Base-by-base conservation (phyloP, 2,113 vertebrate species). In the Probosciger aterrimus region DNA sequence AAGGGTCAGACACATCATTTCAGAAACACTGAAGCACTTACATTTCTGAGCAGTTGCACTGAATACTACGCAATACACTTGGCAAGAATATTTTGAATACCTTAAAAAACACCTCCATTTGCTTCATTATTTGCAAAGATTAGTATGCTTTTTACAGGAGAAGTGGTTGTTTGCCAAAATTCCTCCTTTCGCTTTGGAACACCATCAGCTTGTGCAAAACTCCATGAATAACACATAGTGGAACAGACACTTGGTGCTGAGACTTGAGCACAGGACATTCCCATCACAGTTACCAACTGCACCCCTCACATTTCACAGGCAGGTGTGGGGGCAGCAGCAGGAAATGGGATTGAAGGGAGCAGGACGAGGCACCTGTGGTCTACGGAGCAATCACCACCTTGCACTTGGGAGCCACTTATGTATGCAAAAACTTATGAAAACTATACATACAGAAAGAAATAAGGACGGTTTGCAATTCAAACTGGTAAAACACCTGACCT, bases 261-360 rank as follows among this genome's bases (percentile, higher is more conserved):
- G 18, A 24, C 24, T 22, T 22, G 30, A 82, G 35, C 28, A 70
- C 0, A 0, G 87, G 41, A 30, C 43, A 55, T 43, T 63, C 60
- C 63, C 25, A 59, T 2, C 35, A 31, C 15, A 79, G 67, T 27
- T 41, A 73, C 37, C 67, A 82, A 7, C 3, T 4, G 15, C 5
- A n/a, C 6, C 30, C 27, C 60, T 75, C 8, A 3, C 23, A 59
- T 39, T 77, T 57, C 41, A 19, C 11, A 30, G 22, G 17, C 0
- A 0, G 33, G n/a, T 22, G 59, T 0, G 0, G 11, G 2, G 4
- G 46, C 57, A 85, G 63, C 39, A 77, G 53, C 52, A 82, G 68
- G 27, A 47, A 86, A 68, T 0, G 0, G 11, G 53, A 74, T 17
- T 0, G 1, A 80, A 50, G 14, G 35, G 19, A 82, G 27, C 2